phyloP scores from a whole-genome alignment of 23 tunicate species.

The Styela clava region DNA sequence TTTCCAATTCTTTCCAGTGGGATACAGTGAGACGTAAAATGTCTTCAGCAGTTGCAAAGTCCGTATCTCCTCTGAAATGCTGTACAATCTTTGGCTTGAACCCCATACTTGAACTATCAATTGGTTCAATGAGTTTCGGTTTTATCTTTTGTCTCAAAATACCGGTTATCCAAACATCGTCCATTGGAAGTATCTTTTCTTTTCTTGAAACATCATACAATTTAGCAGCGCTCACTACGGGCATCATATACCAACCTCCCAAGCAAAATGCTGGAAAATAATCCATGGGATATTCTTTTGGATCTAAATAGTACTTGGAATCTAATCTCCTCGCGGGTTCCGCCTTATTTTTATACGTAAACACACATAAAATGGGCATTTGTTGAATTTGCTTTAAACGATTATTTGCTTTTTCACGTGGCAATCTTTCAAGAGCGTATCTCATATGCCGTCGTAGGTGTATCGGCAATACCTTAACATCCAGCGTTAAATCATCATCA shows the following conservation, averaged over 20 bases:
- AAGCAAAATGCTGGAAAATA: constrained; percentile 4
- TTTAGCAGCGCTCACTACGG: not conserved
- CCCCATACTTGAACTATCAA: no score
- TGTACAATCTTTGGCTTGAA: no score
- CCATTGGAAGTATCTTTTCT: constrained; percentile 12
- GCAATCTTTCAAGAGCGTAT: not conserved
- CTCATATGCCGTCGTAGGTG: not conserved
- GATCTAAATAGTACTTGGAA: constrained; percentile 21
- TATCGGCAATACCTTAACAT: not conserved
- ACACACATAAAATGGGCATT: constrained; percentile 18
- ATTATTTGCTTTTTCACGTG: not conserved
- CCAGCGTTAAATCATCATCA: constrained; percentile 8
- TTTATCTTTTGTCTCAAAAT: constrained; percentile 16
- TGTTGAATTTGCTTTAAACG: not conserved
- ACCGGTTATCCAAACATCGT: constrained; percentile 25
- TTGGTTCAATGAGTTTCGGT: no score
- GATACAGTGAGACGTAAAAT: no score
- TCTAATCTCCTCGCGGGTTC: not conserved
- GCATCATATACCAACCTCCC: constrained; percentile 24
- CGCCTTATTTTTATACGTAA: not conserved
- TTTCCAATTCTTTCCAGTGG: not conserved
- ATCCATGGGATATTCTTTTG: not conserved
- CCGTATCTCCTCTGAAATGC: no score
- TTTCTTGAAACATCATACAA: not conserved
- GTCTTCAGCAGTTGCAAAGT: no score